Base-by-base conservation (phyloP, 53 echinoderm and acorn worm species). In the Hippasteria phrygiana region DNA sequence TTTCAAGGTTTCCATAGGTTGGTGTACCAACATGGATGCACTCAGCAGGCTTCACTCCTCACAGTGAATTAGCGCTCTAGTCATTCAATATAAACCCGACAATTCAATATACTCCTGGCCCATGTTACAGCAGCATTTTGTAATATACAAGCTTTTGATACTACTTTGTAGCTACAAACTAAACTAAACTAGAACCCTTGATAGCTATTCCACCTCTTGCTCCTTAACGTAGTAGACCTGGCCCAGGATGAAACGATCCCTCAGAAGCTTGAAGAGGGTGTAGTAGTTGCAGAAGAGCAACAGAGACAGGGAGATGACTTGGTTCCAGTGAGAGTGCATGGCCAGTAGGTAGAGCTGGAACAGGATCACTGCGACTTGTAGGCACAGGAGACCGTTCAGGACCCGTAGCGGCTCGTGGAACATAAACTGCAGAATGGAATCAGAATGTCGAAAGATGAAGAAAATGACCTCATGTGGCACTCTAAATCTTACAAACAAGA, bases 281-380 rank as follows among this genome's bases (percentile, higher is more conserved):
- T 99, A 99, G 89, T 99, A 99, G 87, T 99, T 99, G 62, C 96
- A 99, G 96, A 99, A 99, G 54, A 99, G 96, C 40, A 99, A 88
- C 2, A 99, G 87, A 35, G 96, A 96, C 32, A 99, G 89, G 29
- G 99, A 95, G 90, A 99, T 94, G 66, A 99, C 95, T 66, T 99
- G 94, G 53, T 99, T 96, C 99, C 99, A 99, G 91, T 95, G 94
- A 4, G 99, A 92, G 88, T 95, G 93, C 31, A 93, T 91, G 70
- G 91, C 74, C 10, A 99, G 90, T n/a, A 99, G 91, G 81, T 99
- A 99, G 22, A 99, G 86, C 82, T 99, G 96, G 85, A 93, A 92
- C 13, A 96, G 62, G 17, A 99, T 94, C 33, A 99, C 94, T n/a
- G 85, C 87, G 14, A 99, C 73, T 55, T 99, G 94, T 27, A 99